These are phyloP conservation scores for Erythrocercus mccallii DNA, from an alignment of 2,113 vertebrate species.

Conservation along the genomic window DNA sequence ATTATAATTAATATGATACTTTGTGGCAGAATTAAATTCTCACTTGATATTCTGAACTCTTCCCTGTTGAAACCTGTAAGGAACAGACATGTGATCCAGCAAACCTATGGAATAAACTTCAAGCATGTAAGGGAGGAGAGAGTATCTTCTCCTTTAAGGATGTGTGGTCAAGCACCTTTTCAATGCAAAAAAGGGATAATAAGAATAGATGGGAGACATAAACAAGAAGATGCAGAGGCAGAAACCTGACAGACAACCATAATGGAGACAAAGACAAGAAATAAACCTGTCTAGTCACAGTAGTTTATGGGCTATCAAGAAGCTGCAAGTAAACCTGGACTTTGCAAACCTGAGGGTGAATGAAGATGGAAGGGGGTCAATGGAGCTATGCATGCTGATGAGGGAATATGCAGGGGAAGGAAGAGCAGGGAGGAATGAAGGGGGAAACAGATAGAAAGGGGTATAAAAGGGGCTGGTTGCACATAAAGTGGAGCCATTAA, in stretches of 20 bases:
- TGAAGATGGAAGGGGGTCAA: accelerated
- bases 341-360: background rate
- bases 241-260: background rate
- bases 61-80: background rate
- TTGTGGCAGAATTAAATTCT: background rate
- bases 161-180: background rate
- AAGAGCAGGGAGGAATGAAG: background rate
- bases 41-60: background rate
- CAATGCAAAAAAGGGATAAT: background rate
- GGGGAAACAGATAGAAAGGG: background rate
- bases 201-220: background rate
- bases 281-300: background rate
- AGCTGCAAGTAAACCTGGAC: background rate
- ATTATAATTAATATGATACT: background rate
- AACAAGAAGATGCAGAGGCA: background rate
- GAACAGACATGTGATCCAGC: background rate
- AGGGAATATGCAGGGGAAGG: background rate
- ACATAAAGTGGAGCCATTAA: background rate
- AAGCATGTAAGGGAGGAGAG: background rate
- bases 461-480: background rate
- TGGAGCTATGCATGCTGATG: background rate
- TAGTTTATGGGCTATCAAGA: background rate
- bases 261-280: background rate
- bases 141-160: background rate
- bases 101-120: background rate